Evolutionary conservation across 2,797 vertebrate genomes (phyloP), one percentile per base, ranked within the genome.

Genomic region (Xiphorhynchus erythropygius): DNA sequence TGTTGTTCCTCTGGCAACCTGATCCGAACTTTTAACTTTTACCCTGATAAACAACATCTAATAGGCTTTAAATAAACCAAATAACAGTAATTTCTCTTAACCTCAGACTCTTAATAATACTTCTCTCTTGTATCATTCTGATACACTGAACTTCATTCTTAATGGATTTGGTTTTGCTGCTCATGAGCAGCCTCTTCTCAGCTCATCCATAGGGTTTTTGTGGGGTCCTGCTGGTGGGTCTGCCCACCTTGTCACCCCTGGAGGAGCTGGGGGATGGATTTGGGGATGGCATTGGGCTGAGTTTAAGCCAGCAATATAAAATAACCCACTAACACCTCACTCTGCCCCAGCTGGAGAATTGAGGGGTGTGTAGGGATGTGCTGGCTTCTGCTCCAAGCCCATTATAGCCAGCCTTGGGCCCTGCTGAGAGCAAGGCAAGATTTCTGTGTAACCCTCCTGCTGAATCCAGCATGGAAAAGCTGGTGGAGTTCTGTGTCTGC

Each of bases 11-110:
- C 82, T 12, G 13, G 79, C n/a, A 13, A 65, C 87, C 63, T 11
- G 73, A n/a, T 41, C 4, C 0, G 10, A 64, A 76, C 87, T 64
- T 86, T 19, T 55, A 64, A 78, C 86, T 88, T 69, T 27, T 69
- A 76, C 87, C 73, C 76, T 6, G 42, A 59, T 55, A 71, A 91
- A 88, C 73, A 84, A 23, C 63, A 32, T 11, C 27, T 50, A 84
- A 55, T 37, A 73, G 53, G 32, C 93, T 90, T 88, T 49, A 84
- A 88, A 91, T 62, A 68, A 93, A 77, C 32, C 57, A 68, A 92
- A 90, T 68, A 84, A 80, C 73, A 84, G 94, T 65, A 39, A 88
- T 94, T 94, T 85, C 59, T 67, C 46, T 56, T 90, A 27, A 69
- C 80, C 86, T 91, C 80, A n/a, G 92, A 28, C 88, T 95, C 77